Evolutionary conservation across 2,888 invertebrate species (phyloP).

Genomic region (Clunio marinus): DNA sequence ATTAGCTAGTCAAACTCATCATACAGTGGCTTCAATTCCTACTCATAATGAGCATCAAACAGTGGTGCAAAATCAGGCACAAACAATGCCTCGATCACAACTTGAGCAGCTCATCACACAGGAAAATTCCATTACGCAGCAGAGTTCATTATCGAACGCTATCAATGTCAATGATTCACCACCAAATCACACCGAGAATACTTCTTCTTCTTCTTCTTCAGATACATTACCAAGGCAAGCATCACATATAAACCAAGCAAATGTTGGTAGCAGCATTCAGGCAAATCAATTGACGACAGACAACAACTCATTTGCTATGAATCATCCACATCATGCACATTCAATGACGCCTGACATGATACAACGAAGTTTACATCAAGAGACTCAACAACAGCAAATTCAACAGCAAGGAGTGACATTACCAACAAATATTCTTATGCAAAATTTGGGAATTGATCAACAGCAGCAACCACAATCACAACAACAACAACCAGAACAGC

Average conservation of each 20-base stretch:
- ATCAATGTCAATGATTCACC: slow-evolving; percentile 54
- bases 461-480: slow-evolving; percentile 53
- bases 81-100: slow-evolving; percentile 56
- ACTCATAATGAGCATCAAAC: slow-evolving; percentile 45
- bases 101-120: slow-evolving; percentile 55
- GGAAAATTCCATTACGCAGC: too few species aligned
- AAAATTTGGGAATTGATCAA: slow-evolving; percentile 53
- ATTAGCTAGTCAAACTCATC: slow-evolving; percentile 41
- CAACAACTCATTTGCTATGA: slow-evolving; percentile 12
- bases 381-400: slow-evolving; percentile 46
- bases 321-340: slow-evolving; percentile 54
- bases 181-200: slow-evolving; percentile 55
- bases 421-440: slow-evolving; percentile 48
- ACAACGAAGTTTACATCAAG: slow-evolving; percentile 51
- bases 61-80: slow-evolving; percentile 49
- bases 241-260: too few species aligned
- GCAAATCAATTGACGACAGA: slow-evolving; percentile 54
- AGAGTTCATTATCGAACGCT: too few species aligned
- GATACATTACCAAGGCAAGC: slow-evolving; percentile 54
- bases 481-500: slow-evolving; percentile 48
- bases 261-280: slow-evolving; percentile 55
- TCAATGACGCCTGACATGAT: slow-evolving; percentile 55
- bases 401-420: slow-evolving; percentile 45
- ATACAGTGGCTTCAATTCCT: slow-evolving; percentile 55
- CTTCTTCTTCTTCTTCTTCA: slow-evolving; percentile 51